Evolutionary conservation across 1,140 invertebrate species (phyloP).

Genomic region (Hyles euphorbiae): DNA sequence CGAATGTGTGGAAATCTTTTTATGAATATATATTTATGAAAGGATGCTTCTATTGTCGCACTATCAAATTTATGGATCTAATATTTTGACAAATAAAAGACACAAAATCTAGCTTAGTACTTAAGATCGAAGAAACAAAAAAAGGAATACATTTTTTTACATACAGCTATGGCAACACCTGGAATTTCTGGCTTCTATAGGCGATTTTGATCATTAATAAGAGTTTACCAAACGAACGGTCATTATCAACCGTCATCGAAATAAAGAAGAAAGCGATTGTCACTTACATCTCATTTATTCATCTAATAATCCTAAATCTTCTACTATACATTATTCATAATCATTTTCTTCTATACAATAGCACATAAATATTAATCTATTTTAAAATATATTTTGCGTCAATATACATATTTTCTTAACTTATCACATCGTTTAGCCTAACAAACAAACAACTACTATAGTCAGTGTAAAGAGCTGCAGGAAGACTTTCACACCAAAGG

Average conservation of each 20-base stretch:
- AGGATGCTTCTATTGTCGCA: too few relatives aligned
- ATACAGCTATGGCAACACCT: too few relatives aligned
- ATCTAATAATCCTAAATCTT: constrained; percentile 28
- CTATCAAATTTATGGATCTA: too few relatives aligned
- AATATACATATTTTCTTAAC: constrained; percentile 50
- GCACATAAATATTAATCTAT: constrained; percentile 44
- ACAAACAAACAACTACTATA: constrained; percentile 64
- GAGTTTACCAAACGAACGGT: too few relatives aligned
- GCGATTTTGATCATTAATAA: too few relatives aligned
- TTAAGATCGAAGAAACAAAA: too few relatives aligned
- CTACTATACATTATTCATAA: constrained; percentile 32
- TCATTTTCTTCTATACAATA: constrained; percentile 35
- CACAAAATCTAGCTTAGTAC: too few relatives aligned
- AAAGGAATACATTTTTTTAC: too few relatives aligned
- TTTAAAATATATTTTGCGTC: constrained; percentile 54
- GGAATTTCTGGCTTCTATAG: too few relatives aligned
- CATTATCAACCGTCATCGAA: background rate
- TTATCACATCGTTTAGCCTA: constrained; percentile 60
- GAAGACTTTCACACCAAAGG: constrained; percentile 64
- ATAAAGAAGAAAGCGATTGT: constrained; percentile 17
- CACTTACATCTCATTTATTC: constrained; percentile 11
- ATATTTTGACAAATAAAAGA: too few relatives aligned
- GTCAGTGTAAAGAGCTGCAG: constrained; percentile 74
- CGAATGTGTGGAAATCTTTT: too few relatives aligned
- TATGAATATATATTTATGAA: too few relatives aligned